Base-by-base conservation (phyloP, 2,113 vertebrate genomes). In the Phycodurus eques region DNA sequence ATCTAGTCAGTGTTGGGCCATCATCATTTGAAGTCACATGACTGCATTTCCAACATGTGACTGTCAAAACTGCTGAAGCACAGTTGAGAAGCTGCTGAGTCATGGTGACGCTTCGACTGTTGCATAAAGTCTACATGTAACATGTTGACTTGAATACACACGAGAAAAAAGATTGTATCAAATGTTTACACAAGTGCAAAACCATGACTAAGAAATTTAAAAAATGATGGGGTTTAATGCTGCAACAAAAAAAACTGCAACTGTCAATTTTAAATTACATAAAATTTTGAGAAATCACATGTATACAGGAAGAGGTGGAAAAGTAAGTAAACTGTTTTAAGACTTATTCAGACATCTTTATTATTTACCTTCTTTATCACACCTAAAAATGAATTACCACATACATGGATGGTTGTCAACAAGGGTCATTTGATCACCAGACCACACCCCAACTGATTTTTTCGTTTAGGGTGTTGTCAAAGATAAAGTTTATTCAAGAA, bases 11-110 rank as follows among this genome's bases (percentile, higher is more conserved):
- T 11, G 22, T 33, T 27, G 20, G 11, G 56, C 57, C 59, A 35
- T 35, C 35, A 39, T 6, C 35, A 33, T 61, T 35, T 61, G 2
- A 33, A 33, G 31, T 53, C 77, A 71, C 44, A 15, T 70, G 67
- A 70, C 57, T 8, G 39, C 35, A 51, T 31, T 43, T 62, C 35
- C 15, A 70, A 53, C 61, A 78, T 39, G 61, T 78, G 77, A 86
- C 81, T 3, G 4, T n/a, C 1, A 3, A 68, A 80, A 60, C 63
- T 54, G 83, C 79, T 70, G 79, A 77, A 79, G 85, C 82, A 80
- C 61, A 5, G 14, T 31, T 8, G 8, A 47, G 5, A 72, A 80
- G 46, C 54, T 66, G 73, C 80, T 61, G 44, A 5, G 71, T 85
- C 76, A 82, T 51, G 65, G n/a, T 46, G 0, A 46, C 4, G 27